Conservation (phyloP, 2,113 vertebrate genomes). For the Actenoides hombroni region DNA sequence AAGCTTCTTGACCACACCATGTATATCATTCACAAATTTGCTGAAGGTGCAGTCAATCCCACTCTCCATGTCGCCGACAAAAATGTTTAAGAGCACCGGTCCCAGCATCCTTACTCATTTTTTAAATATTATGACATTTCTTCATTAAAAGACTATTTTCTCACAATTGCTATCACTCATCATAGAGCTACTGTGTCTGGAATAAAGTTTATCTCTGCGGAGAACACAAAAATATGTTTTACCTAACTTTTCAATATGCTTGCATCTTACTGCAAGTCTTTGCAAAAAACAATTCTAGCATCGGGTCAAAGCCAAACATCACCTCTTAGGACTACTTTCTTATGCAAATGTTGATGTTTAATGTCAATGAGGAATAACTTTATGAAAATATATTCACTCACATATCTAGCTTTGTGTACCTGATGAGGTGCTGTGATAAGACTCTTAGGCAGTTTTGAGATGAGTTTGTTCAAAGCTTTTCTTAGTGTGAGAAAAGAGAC, state of each 20-base stretch:
- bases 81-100: neutral
- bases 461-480: neutral
- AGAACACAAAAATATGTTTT: neutral
- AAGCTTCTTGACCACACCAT: neutral
- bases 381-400: neutral
- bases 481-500: neutral
- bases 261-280: neutral
- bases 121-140: neutral
- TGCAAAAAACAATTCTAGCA: neutral
- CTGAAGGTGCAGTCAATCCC: neutral
- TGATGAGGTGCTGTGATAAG: neutral
- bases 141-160: neutral
- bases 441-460: neutral
- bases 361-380: neutral
- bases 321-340: neutral
- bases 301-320: neutral
- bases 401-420: neutral
- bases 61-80: neutral
- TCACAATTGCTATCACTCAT: neutral
- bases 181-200: neutral
- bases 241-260: neutral
- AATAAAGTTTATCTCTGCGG: neutral
- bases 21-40: neutral
- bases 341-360: neutral
- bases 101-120: neutral